These are phyloP conservation scores for Thera britannica DNA, from an alignment of 2,888 invertebrate genomes.

Conservation along the genomic window DNA sequence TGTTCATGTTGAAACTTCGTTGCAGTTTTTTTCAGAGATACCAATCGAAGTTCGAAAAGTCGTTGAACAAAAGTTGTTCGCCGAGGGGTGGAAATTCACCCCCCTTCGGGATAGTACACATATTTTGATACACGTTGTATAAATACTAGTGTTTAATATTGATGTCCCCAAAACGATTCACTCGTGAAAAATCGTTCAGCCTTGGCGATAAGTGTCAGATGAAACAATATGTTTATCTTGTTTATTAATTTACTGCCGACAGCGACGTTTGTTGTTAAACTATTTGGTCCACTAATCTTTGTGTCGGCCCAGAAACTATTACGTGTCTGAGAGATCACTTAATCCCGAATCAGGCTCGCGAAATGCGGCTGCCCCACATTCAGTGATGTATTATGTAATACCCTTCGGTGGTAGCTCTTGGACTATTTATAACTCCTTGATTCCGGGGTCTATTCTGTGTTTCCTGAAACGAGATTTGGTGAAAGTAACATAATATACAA, in stretches of 20 bases:
- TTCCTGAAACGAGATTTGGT: not conserved
- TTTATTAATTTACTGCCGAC: constrained; percentile 27
- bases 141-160: too few species aligned
- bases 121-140: too few species aligned
- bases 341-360: constrained; percentile 49
- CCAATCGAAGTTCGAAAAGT: too few species aligned
- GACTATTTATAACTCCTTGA: constrained; percentile 29
- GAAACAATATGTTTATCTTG: constrained; percentile 13
- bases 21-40: too few species aligned
- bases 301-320: constrained; percentile 51
- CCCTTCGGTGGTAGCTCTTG: constrained; percentile 20
- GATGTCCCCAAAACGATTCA: not conserved
- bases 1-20: too few species aligned
- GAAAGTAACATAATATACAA: too few species aligned
- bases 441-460: not conserved
- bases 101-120: too few species aligned
- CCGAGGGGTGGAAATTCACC: too few species aligned
- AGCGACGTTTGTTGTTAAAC: constrained; percentile 17
- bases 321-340: constrained; percentile 46
- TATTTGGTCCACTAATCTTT: constrained; percentile 46
- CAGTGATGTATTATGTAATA: constrained; percentile 43
- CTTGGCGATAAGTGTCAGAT: constrained; percentile 13
- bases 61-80: too few species aligned
- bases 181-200: constrained; percentile 13
- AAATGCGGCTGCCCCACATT: constrained; percentile 49